Evolutionary conservation across 2,888 invertebrate species (phyloP).

Genomic region (Elgonia sp.): DNA sequence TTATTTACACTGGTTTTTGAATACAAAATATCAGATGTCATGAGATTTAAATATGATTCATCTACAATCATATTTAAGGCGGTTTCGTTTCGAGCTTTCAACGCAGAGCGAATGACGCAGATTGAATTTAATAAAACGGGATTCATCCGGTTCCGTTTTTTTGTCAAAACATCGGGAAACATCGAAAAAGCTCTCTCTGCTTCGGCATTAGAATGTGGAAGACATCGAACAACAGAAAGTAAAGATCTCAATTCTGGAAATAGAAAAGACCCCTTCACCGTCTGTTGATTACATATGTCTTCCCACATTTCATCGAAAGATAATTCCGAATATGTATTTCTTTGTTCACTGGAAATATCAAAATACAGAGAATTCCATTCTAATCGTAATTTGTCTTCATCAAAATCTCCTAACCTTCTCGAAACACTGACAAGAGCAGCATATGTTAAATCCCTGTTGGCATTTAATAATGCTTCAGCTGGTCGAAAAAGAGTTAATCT

Average conservation of each 20-base stretch:
- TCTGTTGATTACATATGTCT: slow-evolving; percentile 20
- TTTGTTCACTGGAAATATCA: slow-evolving; percentile 2
- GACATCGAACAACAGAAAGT: slow-evolving; percentile 12
- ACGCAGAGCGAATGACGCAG: slow-evolving; percentile 50
- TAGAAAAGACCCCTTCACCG: background rate
- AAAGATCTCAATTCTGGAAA: slow-evolving; percentile 34
- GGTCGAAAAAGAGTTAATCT: slow-evolving; percentile 15
- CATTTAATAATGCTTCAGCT: slow-evolving; percentile 14
- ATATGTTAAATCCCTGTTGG: slow-evolving; percentile 8
- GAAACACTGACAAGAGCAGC: background rate
- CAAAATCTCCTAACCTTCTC: slow-evolving; percentile 20
- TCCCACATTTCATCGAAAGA: slow-evolving; percentile 65
- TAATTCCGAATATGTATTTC: slow-evolving; percentile 5
- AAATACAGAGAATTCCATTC: slow-evolving; percentile 48
- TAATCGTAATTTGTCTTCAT: slow-evolving; percentile 7
- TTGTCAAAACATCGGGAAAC: slow-evolving; percentile 37
- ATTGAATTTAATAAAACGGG: slow-evolving; percentile 21
- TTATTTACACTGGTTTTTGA: background rate
- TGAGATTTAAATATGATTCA: background rate
- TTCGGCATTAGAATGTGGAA: slow-evolving; percentile 58
- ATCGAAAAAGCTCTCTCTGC: slow-evolving; percentile 59
- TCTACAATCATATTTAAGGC: slow-evolving; percentile 10
- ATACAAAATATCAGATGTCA: slow-evolving; percentile 1
- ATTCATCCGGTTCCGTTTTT: slow-evolving; percentile 32
- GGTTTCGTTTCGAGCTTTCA: slow-evolving; percentile 26